Conservation (phyloP, 2,888 invertebrate genomes). For the Seladonia tumulorum region DNA sequence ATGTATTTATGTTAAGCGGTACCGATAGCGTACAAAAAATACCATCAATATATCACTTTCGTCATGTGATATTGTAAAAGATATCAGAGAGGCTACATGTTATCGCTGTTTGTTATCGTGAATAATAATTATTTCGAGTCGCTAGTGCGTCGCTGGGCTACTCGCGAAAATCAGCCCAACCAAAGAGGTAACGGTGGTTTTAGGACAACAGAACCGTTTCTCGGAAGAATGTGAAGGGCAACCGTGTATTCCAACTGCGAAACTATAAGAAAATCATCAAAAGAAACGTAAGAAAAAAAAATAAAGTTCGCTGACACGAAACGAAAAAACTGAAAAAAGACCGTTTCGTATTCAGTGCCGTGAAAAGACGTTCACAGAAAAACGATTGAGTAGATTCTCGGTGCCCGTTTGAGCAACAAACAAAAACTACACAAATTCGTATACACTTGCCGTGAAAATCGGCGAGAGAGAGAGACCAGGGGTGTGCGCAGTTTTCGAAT, state of each 20-base stretch:
- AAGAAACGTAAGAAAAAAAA: background rate
- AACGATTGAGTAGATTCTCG: background rate
- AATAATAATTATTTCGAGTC: background rate
- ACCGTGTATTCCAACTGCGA: background rate
- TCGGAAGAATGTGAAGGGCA: background rate
- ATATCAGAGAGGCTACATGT: too few relatives aligned
- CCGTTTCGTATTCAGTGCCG: too few relatives aligned
- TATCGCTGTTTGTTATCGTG: background rate
- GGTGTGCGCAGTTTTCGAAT: too few relatives aligned
- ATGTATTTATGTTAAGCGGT: too few relatives aligned
- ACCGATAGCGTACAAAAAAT: too few relatives aligned
- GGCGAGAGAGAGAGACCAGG: too few relatives aligned
- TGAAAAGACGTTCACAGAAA: too few relatives aligned
- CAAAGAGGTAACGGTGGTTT: background rate
- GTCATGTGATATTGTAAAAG: too few relatives aligned
- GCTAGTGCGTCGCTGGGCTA: background rate
- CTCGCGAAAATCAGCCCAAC: background rate
- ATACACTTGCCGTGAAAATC: too few relatives aligned
- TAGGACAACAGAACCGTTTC: background rate
- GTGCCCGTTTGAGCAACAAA: background rate
- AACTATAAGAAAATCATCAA: background rate
- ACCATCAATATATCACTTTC: too few relatives aligned
- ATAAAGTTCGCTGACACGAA: background rate
- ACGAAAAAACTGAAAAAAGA: too few relatives aligned
- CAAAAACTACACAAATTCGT: background rate